Conservation (phyloP, 2,113 vertebrate genomes). For the Saccopteryx leptura region DNA sequence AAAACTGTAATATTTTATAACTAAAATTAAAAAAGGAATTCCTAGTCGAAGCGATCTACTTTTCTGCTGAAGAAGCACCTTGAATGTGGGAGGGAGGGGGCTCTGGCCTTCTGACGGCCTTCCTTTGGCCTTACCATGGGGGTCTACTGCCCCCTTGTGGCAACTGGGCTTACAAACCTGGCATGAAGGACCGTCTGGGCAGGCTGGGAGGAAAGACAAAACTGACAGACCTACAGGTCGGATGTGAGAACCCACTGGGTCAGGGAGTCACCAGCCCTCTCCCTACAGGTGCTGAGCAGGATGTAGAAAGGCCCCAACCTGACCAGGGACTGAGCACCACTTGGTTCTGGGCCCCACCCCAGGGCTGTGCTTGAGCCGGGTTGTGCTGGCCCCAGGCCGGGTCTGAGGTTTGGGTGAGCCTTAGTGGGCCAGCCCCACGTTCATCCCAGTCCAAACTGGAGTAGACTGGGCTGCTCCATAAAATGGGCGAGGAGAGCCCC, state of each 20-base stretch:
- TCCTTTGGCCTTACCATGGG: background rate
- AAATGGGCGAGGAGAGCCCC: background rate
- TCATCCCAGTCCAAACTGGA: background rate
- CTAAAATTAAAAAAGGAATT: conserved; percentile 28
- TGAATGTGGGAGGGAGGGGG: background rate
- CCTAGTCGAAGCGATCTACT: background rate
- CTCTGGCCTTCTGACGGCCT: accelerated
- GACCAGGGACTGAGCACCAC: background rate
- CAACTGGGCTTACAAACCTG: background rate
- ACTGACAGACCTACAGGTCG: background rate
- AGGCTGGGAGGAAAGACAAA: background rate
- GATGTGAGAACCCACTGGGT: background rate
- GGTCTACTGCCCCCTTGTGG: conserved; percentile 70
- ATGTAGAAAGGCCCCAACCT: background rate
- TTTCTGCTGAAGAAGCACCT: background rate
- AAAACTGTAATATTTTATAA: background rate
- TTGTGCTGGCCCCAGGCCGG: background rate
- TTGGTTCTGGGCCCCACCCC: background rate
- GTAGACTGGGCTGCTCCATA: background rate
- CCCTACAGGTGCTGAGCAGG: background rate
- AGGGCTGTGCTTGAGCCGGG: background rate
- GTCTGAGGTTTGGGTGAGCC: background rate
- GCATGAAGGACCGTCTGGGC: background rate
- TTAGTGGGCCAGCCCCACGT: background rate
- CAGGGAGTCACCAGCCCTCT: background rate